Evolutionary conservation across 2,888 invertebrate species (phyloP).

Genomic region (Tupiocoris notatus): DNA sequence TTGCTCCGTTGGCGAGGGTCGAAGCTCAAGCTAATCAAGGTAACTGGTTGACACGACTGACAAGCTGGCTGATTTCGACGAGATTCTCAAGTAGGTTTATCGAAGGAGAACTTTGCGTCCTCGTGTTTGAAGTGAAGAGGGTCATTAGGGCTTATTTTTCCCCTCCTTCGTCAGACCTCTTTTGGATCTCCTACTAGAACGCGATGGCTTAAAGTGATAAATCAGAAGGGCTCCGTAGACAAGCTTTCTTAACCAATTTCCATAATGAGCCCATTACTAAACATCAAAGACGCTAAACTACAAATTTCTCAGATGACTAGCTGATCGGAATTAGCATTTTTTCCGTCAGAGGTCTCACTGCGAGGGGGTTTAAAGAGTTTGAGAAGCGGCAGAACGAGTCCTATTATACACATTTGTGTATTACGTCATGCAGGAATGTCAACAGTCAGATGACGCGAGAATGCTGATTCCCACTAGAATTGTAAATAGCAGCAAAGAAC

Average conservation of each 20-base stretch:
- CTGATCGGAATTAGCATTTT: constrained; percentile 41
- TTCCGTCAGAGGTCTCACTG: constrained; percentile 1
- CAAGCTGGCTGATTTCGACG: constrained; percentile 25
- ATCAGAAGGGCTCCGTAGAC: constrained; percentile 39
- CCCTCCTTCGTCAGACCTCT: neutral
- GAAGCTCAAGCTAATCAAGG: constrained; percentile 20
- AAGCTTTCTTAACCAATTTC: constrained; percentile 41
- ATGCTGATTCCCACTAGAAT: too few species aligned
- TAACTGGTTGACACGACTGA: constrained; percentile 34
- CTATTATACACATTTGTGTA: neutral
- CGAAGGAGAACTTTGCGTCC: constrained; percentile 13
- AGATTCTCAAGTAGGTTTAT: constrained; percentile 20
- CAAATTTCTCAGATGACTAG: constrained; percentile 42
- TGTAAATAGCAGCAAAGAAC: too few species aligned
- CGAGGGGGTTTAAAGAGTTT: neutral
- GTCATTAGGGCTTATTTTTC: constrained; percentile 39
- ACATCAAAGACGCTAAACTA: constrained; percentile 47
- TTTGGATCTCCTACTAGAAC: constrained; percentile 35
- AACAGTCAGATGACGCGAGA: too few species aligned
- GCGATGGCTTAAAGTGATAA: constrained; percentile 43
- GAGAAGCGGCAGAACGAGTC: neutral
- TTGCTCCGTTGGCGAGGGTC: neutral
- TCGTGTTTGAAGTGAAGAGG: constrained; percentile 42
- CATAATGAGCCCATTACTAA: constrained; percentile 47
- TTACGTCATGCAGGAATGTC: neutral